Conservation (phyloP, 2,888 invertebrate species). For the Watsonalla binaria region DNA sequence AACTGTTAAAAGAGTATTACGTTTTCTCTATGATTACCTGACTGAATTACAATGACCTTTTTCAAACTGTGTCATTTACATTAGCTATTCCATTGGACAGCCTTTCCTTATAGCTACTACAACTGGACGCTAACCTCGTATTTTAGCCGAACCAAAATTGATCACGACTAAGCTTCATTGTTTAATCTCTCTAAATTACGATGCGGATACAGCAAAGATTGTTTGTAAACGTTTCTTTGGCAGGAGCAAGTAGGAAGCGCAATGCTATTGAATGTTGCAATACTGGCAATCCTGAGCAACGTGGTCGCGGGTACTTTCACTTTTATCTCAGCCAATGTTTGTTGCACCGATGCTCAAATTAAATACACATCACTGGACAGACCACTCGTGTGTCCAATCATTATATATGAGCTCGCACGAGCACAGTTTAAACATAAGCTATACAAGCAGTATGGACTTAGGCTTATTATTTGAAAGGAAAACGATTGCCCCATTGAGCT, state of each 20-base stretch:
- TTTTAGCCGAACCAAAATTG: neutral
- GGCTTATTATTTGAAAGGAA: too few relatives aligned
- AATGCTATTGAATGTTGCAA: conserved; percentile 33
- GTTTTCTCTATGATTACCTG: too few relatives aligned
- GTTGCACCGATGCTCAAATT: conserved; percentile 8
- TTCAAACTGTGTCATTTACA: too few relatives aligned
- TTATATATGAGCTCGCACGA: conserved; percentile 3
- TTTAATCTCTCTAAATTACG: conserved; percentile 23
- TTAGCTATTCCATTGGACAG: too few relatives aligned
- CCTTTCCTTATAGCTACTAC: neutral
- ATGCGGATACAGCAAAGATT: conserved; percentile 9
- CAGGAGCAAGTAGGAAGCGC: conserved; percentile 37
- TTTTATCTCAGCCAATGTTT: conserved; percentile 23
- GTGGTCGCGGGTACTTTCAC: conserved; percentile 31
- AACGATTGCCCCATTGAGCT: too few relatives aligned
- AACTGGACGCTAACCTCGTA: neutral
- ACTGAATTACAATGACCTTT: too few relatives aligned
- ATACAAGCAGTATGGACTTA: too few relatives aligned
- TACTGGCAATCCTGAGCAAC: conserved; percentile 11
- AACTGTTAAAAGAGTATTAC: too few relatives aligned
- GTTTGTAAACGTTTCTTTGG: conserved; percentile 15
- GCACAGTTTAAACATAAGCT: neutral
- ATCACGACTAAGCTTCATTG: neutral
- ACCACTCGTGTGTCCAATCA: neutral
- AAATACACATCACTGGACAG: neutral